These are phyloP conservation scores for Meandrina meandrites DNA, from an alignment of 92 coral and sea anemone species.

Conservation along the genomic window DNA sequence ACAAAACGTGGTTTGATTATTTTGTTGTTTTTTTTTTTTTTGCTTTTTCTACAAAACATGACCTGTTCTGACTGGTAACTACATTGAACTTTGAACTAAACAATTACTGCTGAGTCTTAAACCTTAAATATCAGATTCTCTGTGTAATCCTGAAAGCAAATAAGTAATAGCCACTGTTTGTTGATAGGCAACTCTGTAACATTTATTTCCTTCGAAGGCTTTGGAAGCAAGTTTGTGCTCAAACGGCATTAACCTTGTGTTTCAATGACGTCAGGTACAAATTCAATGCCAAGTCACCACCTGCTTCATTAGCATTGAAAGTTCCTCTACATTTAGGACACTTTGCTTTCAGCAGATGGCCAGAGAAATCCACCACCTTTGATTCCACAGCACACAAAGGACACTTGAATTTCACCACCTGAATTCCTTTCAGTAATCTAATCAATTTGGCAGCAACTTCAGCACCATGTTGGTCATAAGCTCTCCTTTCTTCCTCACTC, in stretches of 20 bases:
- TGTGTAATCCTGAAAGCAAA: too few species aligned
- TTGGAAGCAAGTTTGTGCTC: too few species aligned
- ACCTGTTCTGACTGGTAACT: too few species aligned
- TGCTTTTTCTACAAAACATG: too few species aligned
- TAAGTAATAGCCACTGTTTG: too few species aligned
- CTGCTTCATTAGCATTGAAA: constrained; percentile 30
- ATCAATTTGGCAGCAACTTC: constrained; percentile 24
- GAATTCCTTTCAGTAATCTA: constrained; percentile 33
- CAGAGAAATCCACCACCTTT: constrained; percentile 36
- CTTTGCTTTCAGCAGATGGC: constrained; percentile 2
- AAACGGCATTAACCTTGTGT: not conserved
- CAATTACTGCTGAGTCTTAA: too few species aligned
- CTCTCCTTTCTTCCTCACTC: constrained; percentile 24
- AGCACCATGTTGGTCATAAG: constrained; percentile 21
- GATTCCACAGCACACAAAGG: constrained; percentile 26
- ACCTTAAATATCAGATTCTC: too few species aligned
- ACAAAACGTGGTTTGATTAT: too few species aligned
- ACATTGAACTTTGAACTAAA: too few species aligned
- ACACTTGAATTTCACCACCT: constrained; percentile 31
- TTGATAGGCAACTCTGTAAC: too few species aligned
- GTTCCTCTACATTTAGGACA: constrained; percentile 28
- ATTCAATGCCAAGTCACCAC: constrained; percentile 47
- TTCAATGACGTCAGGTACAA: constrained; percentile 48
- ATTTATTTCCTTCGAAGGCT: too few species aligned
- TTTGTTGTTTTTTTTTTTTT: too few species aligned